These are phyloP conservation scores for Tenualosa ilisha DNA, from an alignment of 2,797 vertebrate species.

Conservation along the genomic window DNA sequence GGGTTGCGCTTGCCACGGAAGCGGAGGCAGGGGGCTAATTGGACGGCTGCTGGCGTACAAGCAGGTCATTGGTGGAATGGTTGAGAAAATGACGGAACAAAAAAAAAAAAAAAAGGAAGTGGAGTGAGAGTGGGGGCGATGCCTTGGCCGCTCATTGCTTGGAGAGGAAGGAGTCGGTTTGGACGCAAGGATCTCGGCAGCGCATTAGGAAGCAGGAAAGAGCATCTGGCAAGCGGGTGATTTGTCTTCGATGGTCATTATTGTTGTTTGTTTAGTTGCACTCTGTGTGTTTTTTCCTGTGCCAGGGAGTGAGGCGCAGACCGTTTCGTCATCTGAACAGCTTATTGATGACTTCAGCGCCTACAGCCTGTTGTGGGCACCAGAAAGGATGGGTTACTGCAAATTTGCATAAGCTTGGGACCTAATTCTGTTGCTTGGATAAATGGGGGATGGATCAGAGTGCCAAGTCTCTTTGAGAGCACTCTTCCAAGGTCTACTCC, in stretches of 20 bases:
- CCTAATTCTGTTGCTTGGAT: neutral
- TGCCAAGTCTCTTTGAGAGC: neutral
- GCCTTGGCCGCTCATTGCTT: slow-evolving; percentile 44
- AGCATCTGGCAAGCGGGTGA: slow-evolving; percentile 74
- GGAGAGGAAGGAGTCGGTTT: slow-evolving; percentile 56
- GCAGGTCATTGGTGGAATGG: slow-evolving; percentile 62
- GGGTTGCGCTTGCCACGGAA: slow-evolving; percentile 49
- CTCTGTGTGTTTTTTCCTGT: slow-evolving; percentile 17
- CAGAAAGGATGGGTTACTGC: neutral
- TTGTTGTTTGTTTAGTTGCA: slow-evolving; percentile 38
- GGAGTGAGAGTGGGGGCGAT: neutral
- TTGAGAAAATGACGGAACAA: slow-evolving; percentile 8
- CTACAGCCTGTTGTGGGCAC: slow-evolving; percentile 15
- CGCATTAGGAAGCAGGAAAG: neutral
- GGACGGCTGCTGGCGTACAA: slow-evolving; percentile 74
- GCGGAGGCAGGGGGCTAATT: slow-evolving; percentile 69
- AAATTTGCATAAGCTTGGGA: slow-evolving; percentile 20
- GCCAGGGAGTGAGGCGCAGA: neutral
- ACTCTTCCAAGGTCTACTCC: neutral
- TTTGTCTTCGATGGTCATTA: slow-evolving; percentile 61
- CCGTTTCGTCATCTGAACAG: slow-evolving; percentile 15
- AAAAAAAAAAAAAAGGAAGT: slow-evolving; percentile 33
- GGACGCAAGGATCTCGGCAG: slow-evolving; percentile 46
- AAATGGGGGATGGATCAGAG: slow-evolving; percentile 14
- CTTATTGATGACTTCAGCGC: slow-evolving; percentile 19